Evolutionary conservation across 2,797 vertebrate species (phyloP), one percentile per base, ranked within the genome.

Genomic region (Antrozous pallidus): DNA sequence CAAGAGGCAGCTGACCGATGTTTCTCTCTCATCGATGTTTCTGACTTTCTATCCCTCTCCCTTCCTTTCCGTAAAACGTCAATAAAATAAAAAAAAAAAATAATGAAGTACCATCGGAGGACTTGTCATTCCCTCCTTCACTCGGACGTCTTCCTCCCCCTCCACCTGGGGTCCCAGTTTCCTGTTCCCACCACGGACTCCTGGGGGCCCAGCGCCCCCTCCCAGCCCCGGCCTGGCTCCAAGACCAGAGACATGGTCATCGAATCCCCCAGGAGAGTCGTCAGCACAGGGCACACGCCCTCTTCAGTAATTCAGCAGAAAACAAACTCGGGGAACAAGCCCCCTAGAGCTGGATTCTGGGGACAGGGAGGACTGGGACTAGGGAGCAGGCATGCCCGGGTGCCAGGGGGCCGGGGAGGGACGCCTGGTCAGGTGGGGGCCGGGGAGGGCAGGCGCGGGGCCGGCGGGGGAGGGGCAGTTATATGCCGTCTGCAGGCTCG

Each of bases 201-300:
- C 38, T 17, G 17, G 73, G 33, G 24, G 5, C 20, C 1, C 14
- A 0, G 13, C 10, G 58, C 45, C 65, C 5, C 0, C 17, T 28
- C 22, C 2, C 9, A 6, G 42, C 69, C n/a, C 47, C 4, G 6
- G 11, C 73, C 17, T 2, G 16, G 42, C 58, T 75, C 83, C 2
- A 16, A 5, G n/a, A 38, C 70, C 31, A 75, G 3, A 75, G 28
- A 61, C 42, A 0, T 0, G 0, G 4, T 4, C 5, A 7, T 1
- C 7, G 24, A 8, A 65, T 65, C 31, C 58, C 75, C 45, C 73
- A 2, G 0, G 14, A 45, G 74, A 33, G 74, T 58, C 18, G 88
- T 18, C 22, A 70, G 67, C 47, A 12, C 31, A 13, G 65, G 51
- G 38, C 28, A 24, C 2, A 2, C 0, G 0, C n/a, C 33, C 65